These are phyloP conservation scores for Thera obeliscata DNA, from an alignment of 2,888 invertebrate genomes.

Conservation along the genomic window DNA sequence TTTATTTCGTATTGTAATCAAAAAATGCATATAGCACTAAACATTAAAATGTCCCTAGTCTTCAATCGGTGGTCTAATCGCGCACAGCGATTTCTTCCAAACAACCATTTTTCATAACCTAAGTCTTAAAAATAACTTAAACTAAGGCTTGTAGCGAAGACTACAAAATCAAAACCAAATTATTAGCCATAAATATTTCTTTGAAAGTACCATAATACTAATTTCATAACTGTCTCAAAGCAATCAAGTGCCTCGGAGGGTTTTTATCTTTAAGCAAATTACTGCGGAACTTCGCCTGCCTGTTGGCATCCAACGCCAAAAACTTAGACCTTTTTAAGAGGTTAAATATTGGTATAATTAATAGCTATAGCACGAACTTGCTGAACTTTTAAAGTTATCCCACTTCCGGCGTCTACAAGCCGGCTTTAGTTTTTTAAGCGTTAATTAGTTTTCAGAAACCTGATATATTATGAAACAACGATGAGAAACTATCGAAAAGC, in stretches of 20 bases:
- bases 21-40: too few relatives aligned
- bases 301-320: conserved; percentile 38
- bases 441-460: not conserved
- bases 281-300: conserved; percentile 49
- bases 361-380: conserved; percentile 30
- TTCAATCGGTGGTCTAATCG: too few relatives aligned
- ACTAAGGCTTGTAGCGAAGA: too few relatives aligned
- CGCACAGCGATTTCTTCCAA: too few relatives aligned
- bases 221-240: conserved; percentile 35
- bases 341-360: conserved; percentile 45
- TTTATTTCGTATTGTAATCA: too few relatives aligned
- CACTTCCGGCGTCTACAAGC: conserved; percentile 20
- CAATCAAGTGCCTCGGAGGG: conserved; percentile 42
- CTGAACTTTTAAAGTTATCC: conserved; percentile 25
- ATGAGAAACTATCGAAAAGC: too few relatives aligned
- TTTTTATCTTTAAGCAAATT: conserved; percentile 57
- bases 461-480: too few relatives aligned
- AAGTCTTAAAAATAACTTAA: too few relatives aligned
- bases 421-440: conserved; percentile 7
- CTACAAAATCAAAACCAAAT: not conserved
- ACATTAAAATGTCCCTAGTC: too few relatives aligned
- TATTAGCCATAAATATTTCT: not conserved
- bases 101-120: too few relatives aligned
- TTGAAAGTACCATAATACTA: conserved; percentile 8
- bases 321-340: conserved; percentile 42